A percentile compares a stretch with the other conserved stretches of the same genome.
phyloP scores from a whole-genome alignment of 1,140 invertebrate genomes.

The Papilio glaucus region DNA sequence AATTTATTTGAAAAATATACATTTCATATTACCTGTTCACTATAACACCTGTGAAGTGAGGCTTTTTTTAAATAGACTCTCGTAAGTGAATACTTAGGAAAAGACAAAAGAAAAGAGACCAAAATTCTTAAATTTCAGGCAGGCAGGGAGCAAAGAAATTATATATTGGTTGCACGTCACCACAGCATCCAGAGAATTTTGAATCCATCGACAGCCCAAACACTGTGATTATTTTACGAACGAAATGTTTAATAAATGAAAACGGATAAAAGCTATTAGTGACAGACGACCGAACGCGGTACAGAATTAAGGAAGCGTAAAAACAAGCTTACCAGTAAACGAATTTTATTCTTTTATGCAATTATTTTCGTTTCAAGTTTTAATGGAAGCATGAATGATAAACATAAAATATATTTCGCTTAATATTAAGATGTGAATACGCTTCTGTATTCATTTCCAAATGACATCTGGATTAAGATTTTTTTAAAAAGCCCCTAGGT shows the following conservation, averaged over 20 bases:
- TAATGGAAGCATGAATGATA: not conserved
- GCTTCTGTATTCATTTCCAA: conserved; percentile 11
- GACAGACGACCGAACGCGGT: not conserved
- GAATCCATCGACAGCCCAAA: not conserved
- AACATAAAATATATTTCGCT: not conserved
- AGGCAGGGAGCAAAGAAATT: no score
- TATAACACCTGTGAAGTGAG: no score
- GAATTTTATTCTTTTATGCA: conserved; percentile 7
- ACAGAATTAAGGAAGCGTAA: conserved; percentile 15
- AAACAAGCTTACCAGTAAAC: conserved; percentile 16
- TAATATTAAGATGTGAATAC: conserved; percentile 7
- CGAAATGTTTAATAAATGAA: conserved; percentile 8
- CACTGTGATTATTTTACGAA: not conserved
- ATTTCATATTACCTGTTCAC: no score
- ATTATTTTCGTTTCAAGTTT: conserved; percentile 6
- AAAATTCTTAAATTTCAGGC: no score
- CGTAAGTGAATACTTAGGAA: no score
- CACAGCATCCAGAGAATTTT: not conserved
- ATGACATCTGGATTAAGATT: conserved; percentile 16
- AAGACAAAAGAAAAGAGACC: no score
- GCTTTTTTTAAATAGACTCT: no score
- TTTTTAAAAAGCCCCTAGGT: conserved; percentile 13
- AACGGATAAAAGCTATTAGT: conserved; percentile 9
- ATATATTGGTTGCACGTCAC: conserved; percentile 16
- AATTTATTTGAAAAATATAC: no score